Conservation (phyloP, 1,140 invertebrate species). For the Ceratosolen solmsi region DNA sequence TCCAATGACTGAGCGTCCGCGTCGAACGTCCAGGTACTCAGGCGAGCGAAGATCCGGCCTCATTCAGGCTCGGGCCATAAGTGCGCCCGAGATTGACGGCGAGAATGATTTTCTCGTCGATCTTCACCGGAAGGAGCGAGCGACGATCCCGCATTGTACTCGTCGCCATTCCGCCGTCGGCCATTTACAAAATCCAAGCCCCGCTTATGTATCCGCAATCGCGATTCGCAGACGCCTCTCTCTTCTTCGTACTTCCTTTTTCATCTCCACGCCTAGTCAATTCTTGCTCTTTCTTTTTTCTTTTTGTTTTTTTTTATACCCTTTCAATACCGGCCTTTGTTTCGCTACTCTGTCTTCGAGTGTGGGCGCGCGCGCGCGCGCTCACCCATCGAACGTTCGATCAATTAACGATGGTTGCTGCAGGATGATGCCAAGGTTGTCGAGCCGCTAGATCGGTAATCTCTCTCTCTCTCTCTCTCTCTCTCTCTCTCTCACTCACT, state of each 20-base stretch:
- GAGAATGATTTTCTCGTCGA: conserved; percentile 40
- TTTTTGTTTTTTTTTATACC: conserved; percentile 4
- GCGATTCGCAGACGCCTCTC: conserved; percentile 21
- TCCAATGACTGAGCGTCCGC: conserved; percentile 44
- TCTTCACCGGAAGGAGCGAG: conserved; percentile 24
- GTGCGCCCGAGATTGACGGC: conserved; percentile 13
- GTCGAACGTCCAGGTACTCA: conserved; percentile 56
- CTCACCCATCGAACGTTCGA: conserved; percentile 47
- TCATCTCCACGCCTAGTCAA: not conserved
- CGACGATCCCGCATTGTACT: conserved; percentile 1
- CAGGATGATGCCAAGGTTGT: conserved; percentile 50
- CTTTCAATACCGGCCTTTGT: not conserved
- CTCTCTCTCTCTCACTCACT: not conserved
- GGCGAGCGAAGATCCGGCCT: conserved; percentile 65
- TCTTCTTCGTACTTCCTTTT: conserved; percentile 2
- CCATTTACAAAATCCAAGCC: conserved; percentile 22
- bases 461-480: not conserved
- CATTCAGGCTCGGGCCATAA: conserved; percentile 44
- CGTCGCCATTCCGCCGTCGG: conserved; percentile 42
- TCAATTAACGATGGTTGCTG: conserved; percentile 51
- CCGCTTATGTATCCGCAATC: conserved; percentile 1
- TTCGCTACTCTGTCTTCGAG: not conserved
- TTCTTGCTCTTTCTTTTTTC: not conserved
- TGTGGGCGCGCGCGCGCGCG: not conserved
- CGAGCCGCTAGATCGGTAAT: conserved; percentile 9